phyloP scores from a whole-genome alignment of 1,140 invertebrate species.

The Zelostemma sp. region DNA sequence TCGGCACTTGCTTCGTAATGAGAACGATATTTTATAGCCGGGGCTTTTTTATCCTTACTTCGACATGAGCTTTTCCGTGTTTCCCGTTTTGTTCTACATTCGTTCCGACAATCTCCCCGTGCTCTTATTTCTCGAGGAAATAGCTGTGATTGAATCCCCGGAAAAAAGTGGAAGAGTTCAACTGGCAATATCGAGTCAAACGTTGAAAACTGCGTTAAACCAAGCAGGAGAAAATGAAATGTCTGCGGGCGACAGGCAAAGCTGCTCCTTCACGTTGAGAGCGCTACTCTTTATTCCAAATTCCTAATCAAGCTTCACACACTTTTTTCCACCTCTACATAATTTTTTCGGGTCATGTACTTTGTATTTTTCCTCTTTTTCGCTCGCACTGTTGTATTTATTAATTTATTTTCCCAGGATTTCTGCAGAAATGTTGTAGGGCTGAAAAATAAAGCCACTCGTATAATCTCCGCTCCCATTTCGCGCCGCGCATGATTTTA shows the following conservation, averaged over 20 bases:
- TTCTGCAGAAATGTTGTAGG: no score
- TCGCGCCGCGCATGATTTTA: no score
- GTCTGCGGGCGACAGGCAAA: neutral
- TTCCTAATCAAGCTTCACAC: no score
- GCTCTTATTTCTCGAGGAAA: neutral
- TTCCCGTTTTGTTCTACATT: neutral
- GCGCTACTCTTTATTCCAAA: no score
- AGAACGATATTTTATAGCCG: slow-evolving; percentile 29
- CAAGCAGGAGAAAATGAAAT: slow-evolving; percentile 2
- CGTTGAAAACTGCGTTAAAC: slow-evolving; percentile 2
- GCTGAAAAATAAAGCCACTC: no score
- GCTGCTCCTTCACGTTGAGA: neutral
- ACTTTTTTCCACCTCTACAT: no score
- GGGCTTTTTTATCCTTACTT: slow-evolving; percentile 14
- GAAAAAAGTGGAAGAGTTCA: slow-evolving; percentile 10
- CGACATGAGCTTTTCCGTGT: neutral
- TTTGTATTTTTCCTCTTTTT: no score
- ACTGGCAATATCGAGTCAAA: slow-evolving; percentile 13
- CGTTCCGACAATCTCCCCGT: neutral
- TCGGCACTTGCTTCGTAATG: slow-evolving; percentile 25
- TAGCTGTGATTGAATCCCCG: slow-evolving; percentile 7
- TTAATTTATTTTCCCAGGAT: no score
- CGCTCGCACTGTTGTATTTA: no score
- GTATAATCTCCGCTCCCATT: no score
- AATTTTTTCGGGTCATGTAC: no score